These are phyloP conservation scores for Aplidium turbinatum DNA, from an alignment of 23 tunicate species.

Conservation along the genomic window DNA sequence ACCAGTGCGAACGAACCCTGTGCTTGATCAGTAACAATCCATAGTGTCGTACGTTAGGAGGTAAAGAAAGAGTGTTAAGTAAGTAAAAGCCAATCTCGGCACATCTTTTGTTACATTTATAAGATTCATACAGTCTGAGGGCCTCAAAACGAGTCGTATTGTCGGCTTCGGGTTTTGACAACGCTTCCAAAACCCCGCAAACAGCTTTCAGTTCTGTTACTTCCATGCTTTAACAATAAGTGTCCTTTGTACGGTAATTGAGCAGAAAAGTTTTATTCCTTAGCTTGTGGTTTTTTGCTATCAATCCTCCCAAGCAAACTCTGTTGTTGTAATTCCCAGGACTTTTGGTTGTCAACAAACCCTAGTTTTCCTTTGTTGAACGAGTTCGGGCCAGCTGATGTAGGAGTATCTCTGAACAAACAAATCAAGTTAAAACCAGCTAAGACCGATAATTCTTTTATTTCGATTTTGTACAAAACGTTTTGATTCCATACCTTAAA, in stretches of 20 bases:
- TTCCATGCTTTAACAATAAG: too few relatives aligned
- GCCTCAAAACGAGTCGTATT: constrained; percentile 41
- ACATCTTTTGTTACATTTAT: constrained; percentile 34
- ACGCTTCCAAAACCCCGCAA: constrained; percentile 35
- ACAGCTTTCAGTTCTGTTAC: constrained; percentile 23
- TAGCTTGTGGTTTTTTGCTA: not conserved
- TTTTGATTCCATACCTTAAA: not conserved
- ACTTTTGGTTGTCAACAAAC: constrained; percentile 66
- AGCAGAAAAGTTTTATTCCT: too few relatives aligned
- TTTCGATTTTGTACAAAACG: not conserved
- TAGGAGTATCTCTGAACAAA: constrained; percentile 77
- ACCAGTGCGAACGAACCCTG: constrained; percentile 51
- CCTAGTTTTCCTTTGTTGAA: constrained; percentile 95
- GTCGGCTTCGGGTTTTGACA: constrained; percentile 36
- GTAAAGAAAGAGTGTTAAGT: not conserved
- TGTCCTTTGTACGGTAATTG: too few relatives aligned
- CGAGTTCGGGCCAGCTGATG: constrained; percentile 95
- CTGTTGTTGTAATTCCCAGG: constrained; percentile 76
- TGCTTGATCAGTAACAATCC: constrained; percentile 76
- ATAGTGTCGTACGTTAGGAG: constrained; percentile 48
- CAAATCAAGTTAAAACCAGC: not conserved
- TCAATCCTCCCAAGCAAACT: constrained; percentile 29
- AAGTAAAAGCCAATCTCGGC: constrained; percentile 54
- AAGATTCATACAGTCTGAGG: constrained; percentile 55
- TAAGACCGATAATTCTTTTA: not conserved